Conservation (phyloP, 2,888 invertebrate genomes). For the Rotaria socialis region DNA sequence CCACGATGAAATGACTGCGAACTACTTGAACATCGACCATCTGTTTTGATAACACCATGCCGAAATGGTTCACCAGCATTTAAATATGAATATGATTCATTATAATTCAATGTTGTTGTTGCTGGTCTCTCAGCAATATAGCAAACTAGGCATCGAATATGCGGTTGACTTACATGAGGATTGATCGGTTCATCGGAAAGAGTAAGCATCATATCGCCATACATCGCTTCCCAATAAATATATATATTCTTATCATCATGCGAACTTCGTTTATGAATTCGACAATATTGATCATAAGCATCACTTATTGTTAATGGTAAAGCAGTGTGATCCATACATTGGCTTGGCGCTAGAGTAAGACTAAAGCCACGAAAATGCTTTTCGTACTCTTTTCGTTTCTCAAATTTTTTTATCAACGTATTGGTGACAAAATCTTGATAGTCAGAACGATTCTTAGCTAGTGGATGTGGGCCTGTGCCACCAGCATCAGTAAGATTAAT, state of each 20-base stretch:
- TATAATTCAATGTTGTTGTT: background rate
- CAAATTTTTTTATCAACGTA: background rate
- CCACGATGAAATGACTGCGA: background rate
- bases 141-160: background rate
- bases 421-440: background rate
- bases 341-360: background rate
- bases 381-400: background rate
- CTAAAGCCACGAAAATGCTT: background rate
- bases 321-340: background rate
- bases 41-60: background rate
- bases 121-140: background rate
- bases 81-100: background rate
- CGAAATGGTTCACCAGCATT: background rate
- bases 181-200: background rate
- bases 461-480: background rate
- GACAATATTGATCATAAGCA: background rate
- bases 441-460: background rate
- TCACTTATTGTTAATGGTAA: background rate
- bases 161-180: background rate
- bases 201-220: slow-evolving; percentile 9
- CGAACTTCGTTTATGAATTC: background rate
- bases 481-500: background rate
- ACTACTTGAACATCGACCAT: background rate
- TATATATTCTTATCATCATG: background rate
- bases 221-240: slow-evolving; percentile 25